Conservation (phyloP, 2,797 vertebrate genomes). For the Microctenopoma lineatum region DNA sequence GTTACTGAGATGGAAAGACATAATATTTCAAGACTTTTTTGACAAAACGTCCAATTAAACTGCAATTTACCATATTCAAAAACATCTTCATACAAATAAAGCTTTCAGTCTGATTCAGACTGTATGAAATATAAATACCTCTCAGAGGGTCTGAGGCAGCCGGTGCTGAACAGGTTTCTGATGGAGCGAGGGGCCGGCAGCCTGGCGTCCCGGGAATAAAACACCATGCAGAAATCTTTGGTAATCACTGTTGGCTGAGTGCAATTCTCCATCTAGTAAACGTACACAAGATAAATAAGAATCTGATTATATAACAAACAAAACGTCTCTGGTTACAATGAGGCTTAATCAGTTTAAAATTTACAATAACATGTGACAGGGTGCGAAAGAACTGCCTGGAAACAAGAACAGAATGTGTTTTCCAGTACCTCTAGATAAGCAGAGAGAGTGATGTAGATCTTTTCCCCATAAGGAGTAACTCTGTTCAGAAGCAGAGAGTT, state of each 20-base stretch:
- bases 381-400: background rate
- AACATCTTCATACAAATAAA: background rate
- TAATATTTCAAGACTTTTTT: background rate
- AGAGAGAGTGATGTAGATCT: slow-evolving; percentile 98
- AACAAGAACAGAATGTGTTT: background rate
- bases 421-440: slow-evolving; percentile 93
- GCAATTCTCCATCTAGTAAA: slow-evolving; percentile 94
- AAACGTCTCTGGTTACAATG: background rate
- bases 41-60: background rate
- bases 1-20: slow-evolving; percentile 82
- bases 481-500: slow-evolving; percentile 97
- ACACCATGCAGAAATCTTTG: slow-evolving; percentile 99
- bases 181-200: slow-evolving; percentile 96
- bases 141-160: slow-evolving; percentile 91
- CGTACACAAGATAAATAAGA: slow-evolving; percentile 5
- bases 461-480: slow-evolving; percentile 97
- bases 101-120: background rate
- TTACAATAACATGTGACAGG: background rate
- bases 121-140: slow-evolving; percentile 79
- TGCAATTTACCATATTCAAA: background rate
- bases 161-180: slow-evolving; percentile 95
- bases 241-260: slow-evolving; percentile 96
- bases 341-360: background rate
- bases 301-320: background rate
- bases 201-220: slow-evolving; percentile 96